phyloP scores from a whole-genome alignment of 2,113 vertebrate species.

The Lagopus muta region DNA sequence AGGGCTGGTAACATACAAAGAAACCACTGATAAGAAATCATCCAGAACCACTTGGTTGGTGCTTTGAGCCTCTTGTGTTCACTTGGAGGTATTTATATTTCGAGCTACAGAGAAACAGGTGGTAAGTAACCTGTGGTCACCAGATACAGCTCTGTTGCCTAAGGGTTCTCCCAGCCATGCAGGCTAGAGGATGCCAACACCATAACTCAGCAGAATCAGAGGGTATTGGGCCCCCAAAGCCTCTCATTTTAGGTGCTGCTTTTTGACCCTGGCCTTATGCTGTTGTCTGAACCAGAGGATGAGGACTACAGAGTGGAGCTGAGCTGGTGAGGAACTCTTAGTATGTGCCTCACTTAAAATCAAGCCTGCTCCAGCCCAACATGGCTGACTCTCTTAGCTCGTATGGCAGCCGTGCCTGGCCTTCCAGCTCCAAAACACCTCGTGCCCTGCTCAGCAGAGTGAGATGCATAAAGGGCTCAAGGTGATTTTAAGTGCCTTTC shows the following conservation, averaged over 20 bases:
- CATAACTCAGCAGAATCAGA: not conserved
- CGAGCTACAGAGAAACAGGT: not conserved
- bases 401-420: not conserved
- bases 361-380: not conserved
- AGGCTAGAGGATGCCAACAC: not conserved
- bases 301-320: not conserved
- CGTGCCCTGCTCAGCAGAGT: not conserved
- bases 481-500: slow-evolving; percentile 51
- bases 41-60: not conserved
- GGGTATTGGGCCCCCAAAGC: slow-evolving; percentile 6
- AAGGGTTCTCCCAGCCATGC: not conserved
- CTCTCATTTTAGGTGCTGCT: slow-evolving; percentile 35
- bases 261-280: not conserved
- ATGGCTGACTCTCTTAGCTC: not conserved
- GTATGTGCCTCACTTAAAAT: not conserved
- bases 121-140: not conserved
- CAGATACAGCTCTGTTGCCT: not conserved
- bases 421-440: not conserved
- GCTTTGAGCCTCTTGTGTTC: not conserved
- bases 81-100: not conserved
- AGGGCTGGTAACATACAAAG: not conserved
- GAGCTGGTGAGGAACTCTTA: not conserved
- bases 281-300: not conserved
- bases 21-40: not conserved
- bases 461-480: fast-evolving